Conservation (phyloP, 2,888 invertebrate species). For the Hydroisotoma schaefferi region DNA sequence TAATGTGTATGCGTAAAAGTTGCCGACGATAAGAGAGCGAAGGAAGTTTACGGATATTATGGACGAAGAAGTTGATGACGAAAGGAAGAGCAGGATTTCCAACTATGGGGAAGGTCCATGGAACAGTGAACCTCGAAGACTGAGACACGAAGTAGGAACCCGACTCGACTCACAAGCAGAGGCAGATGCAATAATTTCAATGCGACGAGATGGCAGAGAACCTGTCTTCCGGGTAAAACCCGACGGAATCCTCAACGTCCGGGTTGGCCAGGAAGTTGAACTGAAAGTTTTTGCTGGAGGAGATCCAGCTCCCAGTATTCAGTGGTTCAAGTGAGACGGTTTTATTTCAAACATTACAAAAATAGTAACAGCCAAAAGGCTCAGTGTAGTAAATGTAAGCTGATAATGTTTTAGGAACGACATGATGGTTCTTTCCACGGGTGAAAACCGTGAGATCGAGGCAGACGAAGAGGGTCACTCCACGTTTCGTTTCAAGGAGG, state of each 20-base stretch:
- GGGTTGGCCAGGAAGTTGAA: constrained; percentile 60
- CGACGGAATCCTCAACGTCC: constrained; percentile 73
- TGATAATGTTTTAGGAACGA: constrained; percentile 63
- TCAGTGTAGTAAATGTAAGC: background rate
- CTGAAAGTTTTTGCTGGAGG: constrained; percentile 81
- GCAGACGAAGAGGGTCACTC: constrained; percentile 52
- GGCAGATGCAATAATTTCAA: constrained; percentile 77
- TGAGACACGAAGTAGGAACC: constrained; percentile 80
- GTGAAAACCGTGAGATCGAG: constrained; percentile 9
- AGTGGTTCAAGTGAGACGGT: constrained; percentile 73
- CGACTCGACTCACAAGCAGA: constrained; percentile 81
- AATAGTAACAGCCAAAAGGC: background rate
- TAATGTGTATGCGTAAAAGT: constrained; percentile 52
- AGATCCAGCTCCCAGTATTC: constrained; percentile 77
- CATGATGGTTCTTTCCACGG: constrained; percentile 60
- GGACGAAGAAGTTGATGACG: constrained; percentile 94
- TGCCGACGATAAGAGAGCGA: constrained; percentile 81
- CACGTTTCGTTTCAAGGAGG: constrained; percentile 70
- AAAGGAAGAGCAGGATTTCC: constrained; percentile 62
- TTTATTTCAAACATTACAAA: background rate
- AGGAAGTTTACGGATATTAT: constrained; percentile 89
- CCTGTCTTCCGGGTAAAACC: constrained; percentile 94
- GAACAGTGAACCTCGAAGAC: constrained; percentile 60
- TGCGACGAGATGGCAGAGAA: constrained; percentile 54
- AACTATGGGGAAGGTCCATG: constrained; percentile 39